Percentiles rank a stretch among this genome's conserved stretches.
phyloP scores from a whole-genome alignment of 2,888 invertebrate species.

The Rotaria macrura region DNA sequence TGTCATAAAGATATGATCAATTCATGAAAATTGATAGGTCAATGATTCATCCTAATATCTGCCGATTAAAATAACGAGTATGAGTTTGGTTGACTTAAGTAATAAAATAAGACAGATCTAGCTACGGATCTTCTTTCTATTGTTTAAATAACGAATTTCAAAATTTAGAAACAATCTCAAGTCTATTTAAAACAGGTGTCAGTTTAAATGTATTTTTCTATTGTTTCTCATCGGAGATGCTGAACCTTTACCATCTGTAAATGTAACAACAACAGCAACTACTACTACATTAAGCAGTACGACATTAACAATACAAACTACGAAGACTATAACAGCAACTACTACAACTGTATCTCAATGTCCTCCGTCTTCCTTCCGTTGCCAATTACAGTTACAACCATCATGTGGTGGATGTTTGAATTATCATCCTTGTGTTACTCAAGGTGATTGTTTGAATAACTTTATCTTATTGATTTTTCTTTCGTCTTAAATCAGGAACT shows the following conservation, averaged over 20 bases:
- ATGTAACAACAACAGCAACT: not conserved
- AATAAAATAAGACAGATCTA: too few species aligned
- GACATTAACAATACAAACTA: too few species aligned
- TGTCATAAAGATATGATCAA: too few species aligned
- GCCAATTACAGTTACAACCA: not conserved
- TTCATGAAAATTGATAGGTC: too few species aligned
- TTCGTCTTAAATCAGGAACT: not conserved
- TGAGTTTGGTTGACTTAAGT: too few species aligned
- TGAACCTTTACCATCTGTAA: not conserved
- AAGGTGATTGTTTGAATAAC: not conserved
- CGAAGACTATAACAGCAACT: not conserved
- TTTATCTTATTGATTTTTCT: not conserved
- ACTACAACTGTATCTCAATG: not conserved
- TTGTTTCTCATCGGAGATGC: not conserved
- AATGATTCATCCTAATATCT: too few species aligned
- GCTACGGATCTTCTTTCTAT: too few species aligned
- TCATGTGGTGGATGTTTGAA: conserved; percentile 14
- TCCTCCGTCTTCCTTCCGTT: not conserved
- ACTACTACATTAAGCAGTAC: not conserved
- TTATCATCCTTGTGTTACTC: not conserved
- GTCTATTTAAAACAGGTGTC: too few species aligned
- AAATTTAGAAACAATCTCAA: too few species aligned
- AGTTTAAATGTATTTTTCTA: too few species aligned
- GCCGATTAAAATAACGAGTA: too few species aligned
- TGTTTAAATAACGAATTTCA: too few species aligned